Evolutionary conservation across 2,797 vertebrate species (phyloP).

Genomic region (Anas flavirostris): DNA sequence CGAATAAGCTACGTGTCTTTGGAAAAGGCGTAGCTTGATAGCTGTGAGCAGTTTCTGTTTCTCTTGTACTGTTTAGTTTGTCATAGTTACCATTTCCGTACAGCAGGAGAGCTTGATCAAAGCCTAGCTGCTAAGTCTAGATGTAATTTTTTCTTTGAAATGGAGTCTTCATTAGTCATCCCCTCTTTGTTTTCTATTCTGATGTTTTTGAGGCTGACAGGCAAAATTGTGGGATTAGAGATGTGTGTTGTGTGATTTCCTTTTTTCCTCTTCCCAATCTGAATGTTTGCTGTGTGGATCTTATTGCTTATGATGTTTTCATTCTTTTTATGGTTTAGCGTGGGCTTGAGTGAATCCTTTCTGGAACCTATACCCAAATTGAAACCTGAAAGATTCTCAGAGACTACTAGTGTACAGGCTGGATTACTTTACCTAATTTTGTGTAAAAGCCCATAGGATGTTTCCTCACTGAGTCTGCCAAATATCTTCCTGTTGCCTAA

Average conservation of each 20-base stretch:
- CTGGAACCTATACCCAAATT: background rate
- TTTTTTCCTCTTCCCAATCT: background rate
- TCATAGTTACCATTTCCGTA: background rate
- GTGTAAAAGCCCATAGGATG: background rate
- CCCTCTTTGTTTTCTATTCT: background rate
- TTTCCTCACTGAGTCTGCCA: background rate
- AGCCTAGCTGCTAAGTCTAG: background rate
- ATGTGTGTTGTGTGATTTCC: background rate
- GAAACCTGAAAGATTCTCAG: background rate
- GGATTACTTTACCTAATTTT: background rate
- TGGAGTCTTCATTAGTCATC: background rate
- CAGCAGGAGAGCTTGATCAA: background rate
- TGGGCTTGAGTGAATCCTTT: background rate
- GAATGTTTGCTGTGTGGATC: background rate
- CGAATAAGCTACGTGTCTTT: background rate
- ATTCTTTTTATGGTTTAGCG: background rate
- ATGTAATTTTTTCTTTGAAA: background rate
- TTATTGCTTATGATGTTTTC: background rate
- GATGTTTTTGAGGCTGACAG: conserved; percentile 4
- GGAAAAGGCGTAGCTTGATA: background rate
- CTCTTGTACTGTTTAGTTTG: background rate
- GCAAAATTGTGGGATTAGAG: background rate
- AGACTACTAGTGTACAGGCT: background rate
- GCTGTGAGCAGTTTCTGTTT: background rate
- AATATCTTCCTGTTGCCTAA: background rate